Conservation (phyloP, 1,140 invertebrate genomes). For the Heliconius eleuchia region DNA sequence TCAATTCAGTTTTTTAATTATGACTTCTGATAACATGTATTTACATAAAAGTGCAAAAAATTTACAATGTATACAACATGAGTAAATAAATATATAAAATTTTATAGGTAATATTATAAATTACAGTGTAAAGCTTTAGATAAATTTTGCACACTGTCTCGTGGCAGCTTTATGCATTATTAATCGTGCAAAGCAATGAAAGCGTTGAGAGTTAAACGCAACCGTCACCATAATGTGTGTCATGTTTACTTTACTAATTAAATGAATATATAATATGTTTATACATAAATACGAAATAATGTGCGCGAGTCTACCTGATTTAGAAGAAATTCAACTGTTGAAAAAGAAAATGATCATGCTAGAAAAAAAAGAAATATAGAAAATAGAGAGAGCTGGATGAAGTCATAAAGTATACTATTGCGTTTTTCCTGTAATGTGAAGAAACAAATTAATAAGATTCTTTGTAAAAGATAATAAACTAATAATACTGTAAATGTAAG, state of each 20-base stretch:
- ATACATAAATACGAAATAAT: conserved; percentile 66
- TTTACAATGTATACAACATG: background rate
- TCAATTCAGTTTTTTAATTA: background rate
- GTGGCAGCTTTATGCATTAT: conserved; percentile 74
- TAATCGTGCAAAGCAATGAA: conserved; percentile 58
- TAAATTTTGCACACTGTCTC: conserved; percentile 74
- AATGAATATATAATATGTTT: conserved; percentile 50
- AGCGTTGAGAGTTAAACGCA: conserved; percentile 63
- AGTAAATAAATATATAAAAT: conserved; percentile 16
- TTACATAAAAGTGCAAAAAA: background rate
- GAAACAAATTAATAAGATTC: conserved; percentile 81
- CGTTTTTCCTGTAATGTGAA: conserved; percentile 81
- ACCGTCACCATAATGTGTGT: conserved; percentile 61
- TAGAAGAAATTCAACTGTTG: conserved; percentile 73
- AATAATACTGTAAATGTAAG: conserved; percentile 61
- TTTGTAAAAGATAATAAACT: conserved; percentile 66
- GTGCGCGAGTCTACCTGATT: conserved; percentile 73
- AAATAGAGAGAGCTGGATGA: conserved; percentile 76
- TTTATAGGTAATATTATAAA: conserved; percentile 9
- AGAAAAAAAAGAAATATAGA: conserved; percentile 60
- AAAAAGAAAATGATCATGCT: conserved; percentile 75
- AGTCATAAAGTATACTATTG: conserved; percentile 76
- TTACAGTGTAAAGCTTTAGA: conserved; percentile 49
- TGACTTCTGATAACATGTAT: background rate
- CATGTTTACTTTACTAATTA: conserved; percentile 53